phyloP scores from a whole-genome alignment of 2,888 invertebrate species.

The Phengaris arion region DNA sequence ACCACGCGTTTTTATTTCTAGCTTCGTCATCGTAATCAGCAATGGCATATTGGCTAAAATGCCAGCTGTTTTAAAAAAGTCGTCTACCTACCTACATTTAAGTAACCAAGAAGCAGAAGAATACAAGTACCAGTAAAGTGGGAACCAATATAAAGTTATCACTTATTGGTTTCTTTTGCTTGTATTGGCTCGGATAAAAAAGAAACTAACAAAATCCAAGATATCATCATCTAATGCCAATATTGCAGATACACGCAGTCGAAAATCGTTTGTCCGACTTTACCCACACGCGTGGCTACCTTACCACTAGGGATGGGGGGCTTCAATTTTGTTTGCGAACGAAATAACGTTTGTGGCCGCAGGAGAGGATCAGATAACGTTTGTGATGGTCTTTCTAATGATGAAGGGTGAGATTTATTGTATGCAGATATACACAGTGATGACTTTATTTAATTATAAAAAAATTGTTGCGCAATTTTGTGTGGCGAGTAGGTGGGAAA shows the following conservation, averaged over 20 bases:
- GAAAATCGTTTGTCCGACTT: not conserved
- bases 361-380: conserved; percentile 34
- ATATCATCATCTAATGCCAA: no score
- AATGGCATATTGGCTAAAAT: no score
- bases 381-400: conserved; percentile 18
- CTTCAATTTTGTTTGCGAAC: conserved; percentile 49
- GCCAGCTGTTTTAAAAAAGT: no score
- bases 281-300: not conserved
- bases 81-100: no score
- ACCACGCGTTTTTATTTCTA: no score
- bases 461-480: not conserved
- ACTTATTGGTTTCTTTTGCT: no score
- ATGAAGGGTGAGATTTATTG: not conserved
- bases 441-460: not conserved
- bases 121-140: no score
- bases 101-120: no score
- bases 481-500: not conserved
- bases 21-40: no score
- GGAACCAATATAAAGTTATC: no score
- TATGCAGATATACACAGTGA: conserved; percentile 16
- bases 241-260: not conserved
- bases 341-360: conserved; percentile 48
- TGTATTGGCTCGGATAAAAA: no score
- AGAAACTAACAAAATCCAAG: no score
- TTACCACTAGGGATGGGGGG: conserved; percentile 11